These are phyloP conservation scores for Melanophora roralis DNA, from an alignment of 2,888 invertebrate species.

Conservation along the genomic window DNA sequence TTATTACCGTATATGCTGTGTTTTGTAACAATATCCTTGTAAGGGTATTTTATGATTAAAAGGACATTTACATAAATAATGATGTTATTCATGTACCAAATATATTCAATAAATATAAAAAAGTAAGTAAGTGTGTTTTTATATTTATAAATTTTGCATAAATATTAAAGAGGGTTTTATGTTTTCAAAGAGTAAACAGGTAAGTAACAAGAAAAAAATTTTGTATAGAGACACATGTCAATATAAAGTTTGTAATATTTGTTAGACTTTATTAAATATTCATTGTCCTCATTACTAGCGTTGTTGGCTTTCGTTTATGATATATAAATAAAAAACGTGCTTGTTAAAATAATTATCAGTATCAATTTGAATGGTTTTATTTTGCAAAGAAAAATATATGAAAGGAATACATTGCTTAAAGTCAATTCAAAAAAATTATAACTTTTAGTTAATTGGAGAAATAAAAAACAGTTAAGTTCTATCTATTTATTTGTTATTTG, in stretches of 20 bases:
- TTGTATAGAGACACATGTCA: not conserved
- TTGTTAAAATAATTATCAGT: not conserved
- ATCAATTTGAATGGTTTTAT: not conserved
- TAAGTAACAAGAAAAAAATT: not conserved
- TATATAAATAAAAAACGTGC: not conserved
- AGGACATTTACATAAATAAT: constrained; percentile 32
- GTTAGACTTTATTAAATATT: constrained; percentile 34
- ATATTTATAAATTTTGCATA: constrained; percentile 3
- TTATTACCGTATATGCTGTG: constrained; percentile 30
- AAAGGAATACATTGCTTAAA: not conserved
- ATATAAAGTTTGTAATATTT: constrained; percentile 2
- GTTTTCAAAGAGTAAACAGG: not conserved
- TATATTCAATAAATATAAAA: not conserved
- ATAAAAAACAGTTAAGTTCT: not conserved
- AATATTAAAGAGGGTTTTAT: constrained; percentile 24
- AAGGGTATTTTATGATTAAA: constrained; percentile 14
- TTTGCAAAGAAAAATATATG: not conserved
- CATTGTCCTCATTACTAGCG: too few relatives aligned
- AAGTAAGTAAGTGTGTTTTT: not conserved
- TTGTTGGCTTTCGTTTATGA: not conserved
- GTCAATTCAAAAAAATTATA: not conserved
- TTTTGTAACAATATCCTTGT: constrained; percentile 20
- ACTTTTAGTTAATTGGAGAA: constrained; percentile 11
- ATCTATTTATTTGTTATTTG: too few relatives aligned
- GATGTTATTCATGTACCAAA: not conserved